Evolutionary conservation across 2,888 invertebrate genomes (phyloP).

Genomic region (Petrolisthes manimaculis): DNA sequence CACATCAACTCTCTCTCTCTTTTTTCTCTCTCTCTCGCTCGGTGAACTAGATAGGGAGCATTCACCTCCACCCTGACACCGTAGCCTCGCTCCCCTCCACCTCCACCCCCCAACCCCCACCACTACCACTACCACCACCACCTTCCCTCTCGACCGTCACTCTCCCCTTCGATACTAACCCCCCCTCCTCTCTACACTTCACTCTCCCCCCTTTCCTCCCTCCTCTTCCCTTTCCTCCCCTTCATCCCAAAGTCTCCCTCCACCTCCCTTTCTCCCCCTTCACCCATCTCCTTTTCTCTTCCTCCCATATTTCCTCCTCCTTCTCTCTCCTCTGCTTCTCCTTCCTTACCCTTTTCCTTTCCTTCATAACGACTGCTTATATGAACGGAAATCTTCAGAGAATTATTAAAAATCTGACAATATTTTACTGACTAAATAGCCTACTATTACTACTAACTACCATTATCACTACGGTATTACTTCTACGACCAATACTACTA

Average conservation of each 20-base stretch:
- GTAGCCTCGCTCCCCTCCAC: background rate
- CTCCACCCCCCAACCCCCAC: background rate
- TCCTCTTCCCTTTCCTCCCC: slow-evolving; percentile 4
- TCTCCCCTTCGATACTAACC: background rate
- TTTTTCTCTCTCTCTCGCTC: slow-evolving; percentile 18
- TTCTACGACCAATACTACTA: background rate
- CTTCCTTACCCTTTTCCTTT: too few species aligned
- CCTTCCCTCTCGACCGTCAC: slow-evolving; percentile 1
- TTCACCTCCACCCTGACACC: slow-evolving; percentile 44
- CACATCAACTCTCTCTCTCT: slow-evolving; percentile 7
- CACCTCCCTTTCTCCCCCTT: too few species aligned
- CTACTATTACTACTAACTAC: too few species aligned
- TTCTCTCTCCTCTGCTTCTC: too few species aligned
- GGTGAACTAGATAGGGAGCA: slow-evolving; percentile 47
- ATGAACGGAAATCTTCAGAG: too few species aligned
- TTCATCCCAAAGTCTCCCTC: too few species aligned
- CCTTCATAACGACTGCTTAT: too few species aligned
- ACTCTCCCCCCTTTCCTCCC: background rate
- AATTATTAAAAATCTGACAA: too few species aligned
- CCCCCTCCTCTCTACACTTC: background rate
- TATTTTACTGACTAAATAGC: too few species aligned
- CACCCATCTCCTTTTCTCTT: background rate
- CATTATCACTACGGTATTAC: too few species aligned
- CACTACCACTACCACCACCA: slow-evolving; percentile 11
- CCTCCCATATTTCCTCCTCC: too few species aligned